These are phyloP conservation scores for Archips crataeganus DNA, from an alignment of 2,888 invertebrate genomes.

Conservation along the genomic window DNA sequence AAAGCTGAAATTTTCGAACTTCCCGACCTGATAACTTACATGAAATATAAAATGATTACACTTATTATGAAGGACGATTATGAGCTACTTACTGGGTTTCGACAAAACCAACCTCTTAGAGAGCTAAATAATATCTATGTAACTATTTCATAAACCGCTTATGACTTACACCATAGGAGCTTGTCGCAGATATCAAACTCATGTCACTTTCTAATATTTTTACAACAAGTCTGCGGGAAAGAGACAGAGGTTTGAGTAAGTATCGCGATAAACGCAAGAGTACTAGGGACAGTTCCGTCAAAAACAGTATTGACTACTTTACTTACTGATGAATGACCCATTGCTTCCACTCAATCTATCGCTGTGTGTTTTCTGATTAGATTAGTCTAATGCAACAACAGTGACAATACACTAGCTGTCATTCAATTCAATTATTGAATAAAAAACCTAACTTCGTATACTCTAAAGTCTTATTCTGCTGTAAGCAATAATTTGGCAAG, in stretches of 20 bases:
- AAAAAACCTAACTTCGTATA: too few species aligned
- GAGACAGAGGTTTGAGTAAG: background rate
- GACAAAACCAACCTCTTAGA: conserved; percentile 30
- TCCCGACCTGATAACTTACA: background rate
- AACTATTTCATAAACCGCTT: background rate
- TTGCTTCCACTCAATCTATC: too few species aligned
- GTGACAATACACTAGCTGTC: too few species aligned
- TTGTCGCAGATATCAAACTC: background rate
- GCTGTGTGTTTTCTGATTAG: too few species aligned
- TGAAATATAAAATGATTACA: background rate
- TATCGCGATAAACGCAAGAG: background rate
- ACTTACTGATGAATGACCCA: background rate
- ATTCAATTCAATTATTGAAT: too few species aligned
- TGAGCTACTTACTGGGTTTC: conserved; percentile 27
- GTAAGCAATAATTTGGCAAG: background rate
- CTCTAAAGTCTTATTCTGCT: too few species aligned
- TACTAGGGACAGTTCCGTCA: background rate
- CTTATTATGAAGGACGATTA: conserved; percentile 11
- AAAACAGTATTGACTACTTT: background rate
- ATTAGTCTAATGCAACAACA: too few species aligned
- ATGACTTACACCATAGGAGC: background rate
- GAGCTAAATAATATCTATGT: conserved; percentile 38
- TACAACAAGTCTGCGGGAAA: background rate
- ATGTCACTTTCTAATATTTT: background rate
- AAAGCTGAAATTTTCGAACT: background rate